Evolutionary conservation across 2,888 invertebrate genomes (phyloP).

Genomic region (Caenorhabditis virilis): DNA sequence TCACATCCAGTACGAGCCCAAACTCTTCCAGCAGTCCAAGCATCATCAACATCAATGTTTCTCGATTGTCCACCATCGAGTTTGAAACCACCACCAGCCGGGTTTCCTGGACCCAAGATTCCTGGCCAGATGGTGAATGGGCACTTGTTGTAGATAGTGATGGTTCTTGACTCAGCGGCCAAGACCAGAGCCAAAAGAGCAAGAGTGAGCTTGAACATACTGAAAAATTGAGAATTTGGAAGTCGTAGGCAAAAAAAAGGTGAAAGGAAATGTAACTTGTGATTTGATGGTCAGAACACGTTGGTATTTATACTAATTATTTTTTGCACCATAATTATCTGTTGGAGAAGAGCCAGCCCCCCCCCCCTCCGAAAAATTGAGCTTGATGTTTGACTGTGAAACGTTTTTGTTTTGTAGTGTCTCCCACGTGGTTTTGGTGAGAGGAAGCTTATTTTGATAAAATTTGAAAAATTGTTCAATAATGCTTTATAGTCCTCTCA

Average conservation of each 20-base stretch:
- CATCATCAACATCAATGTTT: conserved; percentile 46
- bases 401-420: no score
- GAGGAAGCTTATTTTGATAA: no score
- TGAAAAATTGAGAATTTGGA: background rate
- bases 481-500: no score
- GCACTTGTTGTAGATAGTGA: conserved; percentile 56
- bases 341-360: no score
- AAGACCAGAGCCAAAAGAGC: conserved; percentile 3
- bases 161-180: conserved; percentile 11
- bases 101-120: conserved; percentile 45
- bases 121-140: conserved; percentile 61
- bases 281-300: no score
- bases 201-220: background rate
- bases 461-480: no score
- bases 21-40: conserved; percentile 55
- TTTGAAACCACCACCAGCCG: conserved; percentile 52
- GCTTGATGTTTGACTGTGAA: no score
- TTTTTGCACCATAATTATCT: no score
- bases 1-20: conserved; percentile 61
- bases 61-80: conserved; percentile 41
- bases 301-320: background rate
- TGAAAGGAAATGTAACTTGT: background rate
- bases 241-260: background rate
- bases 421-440: no score
- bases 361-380: no score